Percentiles rank a stretch among this genome's conserved stretches.
These are phyloP conservation scores for Ophiothrix spiculata DNA, from an alignment of 35 echinoderm and acorn worm genomes.

Conservation along the genomic window DNA sequence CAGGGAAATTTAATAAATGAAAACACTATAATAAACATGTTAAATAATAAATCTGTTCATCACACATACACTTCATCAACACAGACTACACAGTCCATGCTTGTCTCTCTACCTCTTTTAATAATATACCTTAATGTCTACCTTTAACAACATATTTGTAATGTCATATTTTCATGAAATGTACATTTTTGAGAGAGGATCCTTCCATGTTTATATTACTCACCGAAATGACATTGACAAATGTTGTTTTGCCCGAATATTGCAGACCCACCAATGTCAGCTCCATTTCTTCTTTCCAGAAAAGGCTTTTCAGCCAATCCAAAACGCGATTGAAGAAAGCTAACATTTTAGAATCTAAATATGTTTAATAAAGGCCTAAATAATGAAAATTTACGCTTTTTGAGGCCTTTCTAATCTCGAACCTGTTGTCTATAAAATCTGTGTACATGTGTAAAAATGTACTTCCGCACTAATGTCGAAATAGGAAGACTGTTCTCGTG, in stretches of 20 bases:
- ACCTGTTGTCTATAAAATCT: not conserved
- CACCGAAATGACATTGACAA: slow-evolving; percentile 98
- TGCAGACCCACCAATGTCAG: slow-evolving; percentile 91
- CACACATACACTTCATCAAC: no score
- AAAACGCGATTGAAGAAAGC: slow-evolving; percentile 71
- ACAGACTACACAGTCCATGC: no score
- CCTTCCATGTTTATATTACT: no score
- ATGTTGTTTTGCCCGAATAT: slow-evolving; percentile 97
- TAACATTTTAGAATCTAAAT: slow-evolving; percentile 50
- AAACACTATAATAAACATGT: no score
- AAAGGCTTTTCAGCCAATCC: slow-evolving; percentile 96
- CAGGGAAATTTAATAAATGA: no score
- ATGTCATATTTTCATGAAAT: no score
- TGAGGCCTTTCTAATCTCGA: not conserved
- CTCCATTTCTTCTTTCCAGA: slow-evolving; percentile 99
- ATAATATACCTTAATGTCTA: no score
- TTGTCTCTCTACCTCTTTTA: no score
- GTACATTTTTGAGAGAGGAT: no score
- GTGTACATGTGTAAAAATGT: not conserved
- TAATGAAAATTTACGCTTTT: not conserved
- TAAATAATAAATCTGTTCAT: no score
- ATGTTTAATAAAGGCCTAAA: not conserved
- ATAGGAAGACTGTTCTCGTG: not conserved
- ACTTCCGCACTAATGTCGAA: not conserved
- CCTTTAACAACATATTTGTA: no score